These are phyloP conservation scores for Steinernema carpocapsae DNA, from an alignment of 2,888 invertebrate species.

Conservation along the genomic window DNA sequence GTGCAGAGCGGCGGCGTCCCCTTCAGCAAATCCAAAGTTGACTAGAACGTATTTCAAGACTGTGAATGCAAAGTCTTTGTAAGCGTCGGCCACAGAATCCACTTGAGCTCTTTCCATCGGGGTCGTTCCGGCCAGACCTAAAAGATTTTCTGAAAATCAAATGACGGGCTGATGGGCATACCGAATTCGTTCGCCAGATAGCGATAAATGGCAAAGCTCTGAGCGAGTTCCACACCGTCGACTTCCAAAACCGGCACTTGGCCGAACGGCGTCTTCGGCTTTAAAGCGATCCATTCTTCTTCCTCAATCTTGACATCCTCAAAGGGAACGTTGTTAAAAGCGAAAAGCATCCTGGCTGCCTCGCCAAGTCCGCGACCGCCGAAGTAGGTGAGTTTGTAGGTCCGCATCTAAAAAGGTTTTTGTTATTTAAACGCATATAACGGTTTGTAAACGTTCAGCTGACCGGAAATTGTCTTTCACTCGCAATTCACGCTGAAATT, in stretches of 20 bases:
- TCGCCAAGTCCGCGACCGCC: background rate
- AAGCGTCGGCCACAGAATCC: background rate
- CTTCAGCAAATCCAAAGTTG: background rate
- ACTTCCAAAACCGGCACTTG: background rate
- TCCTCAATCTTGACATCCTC: background rate
- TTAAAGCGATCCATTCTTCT: background rate
- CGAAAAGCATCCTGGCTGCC: background rate
- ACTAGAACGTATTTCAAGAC: background rate
- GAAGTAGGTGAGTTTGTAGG: slow-evolving; percentile 1
- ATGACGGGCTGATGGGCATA: too few relatives aligned
- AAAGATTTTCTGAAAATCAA: too few relatives aligned
- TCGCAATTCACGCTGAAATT: too few relatives aligned
- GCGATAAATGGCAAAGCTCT: background rate
- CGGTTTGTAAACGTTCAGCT: too few relatives aligned
- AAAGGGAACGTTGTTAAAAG: background rate
- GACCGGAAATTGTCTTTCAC: too few relatives aligned
- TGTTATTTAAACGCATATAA: too few relatives aligned
- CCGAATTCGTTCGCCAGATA: background rate
- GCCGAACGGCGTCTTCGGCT: background rate
- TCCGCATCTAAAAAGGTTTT: background rate
- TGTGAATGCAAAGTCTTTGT: background rate
- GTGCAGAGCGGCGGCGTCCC: background rate
- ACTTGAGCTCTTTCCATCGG: background rate
- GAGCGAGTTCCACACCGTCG: background rate
- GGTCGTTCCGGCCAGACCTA: background rate